Conservation (phyloP, 2,113 vertebrate genomes). For the Microcebus lehilahytsara region DNA sequence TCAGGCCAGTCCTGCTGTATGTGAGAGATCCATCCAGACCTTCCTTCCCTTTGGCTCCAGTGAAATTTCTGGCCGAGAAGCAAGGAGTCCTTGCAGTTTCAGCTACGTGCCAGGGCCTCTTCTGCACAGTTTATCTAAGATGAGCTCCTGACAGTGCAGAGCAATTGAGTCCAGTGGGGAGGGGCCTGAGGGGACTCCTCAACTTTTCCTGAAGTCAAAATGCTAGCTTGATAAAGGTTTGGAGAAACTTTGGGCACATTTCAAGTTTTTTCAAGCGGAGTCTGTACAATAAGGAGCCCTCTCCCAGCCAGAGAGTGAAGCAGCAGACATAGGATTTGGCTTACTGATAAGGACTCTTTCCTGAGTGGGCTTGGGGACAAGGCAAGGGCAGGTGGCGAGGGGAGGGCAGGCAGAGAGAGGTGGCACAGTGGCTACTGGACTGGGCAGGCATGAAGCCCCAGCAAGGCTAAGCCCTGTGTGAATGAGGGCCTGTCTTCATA, state of each 20-base stretch:
- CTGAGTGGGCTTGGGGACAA: background rate
- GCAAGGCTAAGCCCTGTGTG: conserved; percentile 53
- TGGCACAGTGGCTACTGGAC: rapidly evolving
- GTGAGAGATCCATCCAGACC: background rate
- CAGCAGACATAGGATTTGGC: background rate
- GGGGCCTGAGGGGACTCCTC: background rate
- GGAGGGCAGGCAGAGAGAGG: rapidly evolving
- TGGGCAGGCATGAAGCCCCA: conserved; percentile 41
- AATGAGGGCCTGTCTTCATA: conserved; percentile 75
- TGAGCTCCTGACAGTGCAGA: background rate
- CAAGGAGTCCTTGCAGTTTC: background rate
- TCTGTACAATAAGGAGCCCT: background rate
- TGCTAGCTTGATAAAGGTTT: conserved; percentile 49
- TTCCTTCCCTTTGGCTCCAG: background rate
- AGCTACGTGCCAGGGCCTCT: background rate
- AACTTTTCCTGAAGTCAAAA: background rate
- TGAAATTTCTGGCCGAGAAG: background rate
- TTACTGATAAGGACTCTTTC: background rate
- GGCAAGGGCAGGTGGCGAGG: background rate
- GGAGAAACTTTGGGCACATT: background rate
- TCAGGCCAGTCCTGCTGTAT: background rate
- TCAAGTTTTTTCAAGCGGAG: background rate
- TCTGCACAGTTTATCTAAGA: background rate
- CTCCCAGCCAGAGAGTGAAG: background rate
- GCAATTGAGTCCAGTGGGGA: background rate